A percentile compares a stretch with the other conserved stretches of the same genome.
phyloP scores from a whole-genome alignment of 2,113 vertebrate species.

The Panthera uncia region DNA sequence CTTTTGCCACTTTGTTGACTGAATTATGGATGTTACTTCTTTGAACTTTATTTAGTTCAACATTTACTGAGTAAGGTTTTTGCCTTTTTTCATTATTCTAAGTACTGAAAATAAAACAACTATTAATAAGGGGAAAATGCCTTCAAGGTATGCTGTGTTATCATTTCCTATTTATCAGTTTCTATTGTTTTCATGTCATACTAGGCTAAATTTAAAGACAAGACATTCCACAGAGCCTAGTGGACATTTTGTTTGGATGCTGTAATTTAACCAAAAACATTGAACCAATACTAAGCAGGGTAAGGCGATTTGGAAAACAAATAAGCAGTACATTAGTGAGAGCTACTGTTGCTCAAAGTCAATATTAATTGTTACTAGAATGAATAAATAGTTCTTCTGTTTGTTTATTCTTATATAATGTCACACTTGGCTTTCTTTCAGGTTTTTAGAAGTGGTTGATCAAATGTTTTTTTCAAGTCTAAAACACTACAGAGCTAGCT shows the following conservation, averaged over 20 bases:
- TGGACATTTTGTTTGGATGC: background rate
- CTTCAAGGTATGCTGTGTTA: background rate
- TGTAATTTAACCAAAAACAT: background rate
- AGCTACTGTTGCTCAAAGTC: background rate
- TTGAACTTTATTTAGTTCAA: slow-evolving; percentile 32
- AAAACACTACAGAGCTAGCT: slow-evolving; percentile 15
- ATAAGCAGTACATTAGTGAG: background rate
- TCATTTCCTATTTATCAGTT: background rate
- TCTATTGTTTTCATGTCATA: background rate
- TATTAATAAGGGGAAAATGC: background rate
- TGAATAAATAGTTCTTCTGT: slow-evolving; percentile 30
- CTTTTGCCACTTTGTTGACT: slow-evolving; percentile 2
- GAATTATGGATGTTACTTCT: background rate
- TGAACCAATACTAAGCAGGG: background rate
- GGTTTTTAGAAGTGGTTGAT: slow-evolving; percentile 27
- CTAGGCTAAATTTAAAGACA: background rate
- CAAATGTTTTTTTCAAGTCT: slow-evolving; percentile 62
- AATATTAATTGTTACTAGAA: slow-evolving; percentile 13
- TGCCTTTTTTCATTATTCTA: slow-evolving; percentile 12
- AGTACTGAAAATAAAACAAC: background rate
- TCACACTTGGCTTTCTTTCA: background rate
- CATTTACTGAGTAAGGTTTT: background rate
- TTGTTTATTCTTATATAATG: background rate
- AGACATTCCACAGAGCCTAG: background rate
- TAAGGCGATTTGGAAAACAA: slow-evolving; percentile 39